Evolutionary conservation across 2,888 invertebrate genomes (phyloP), one percentile per base, ranked within the genome.

Genomic region (Tromatobia lineatoria): DNA sequence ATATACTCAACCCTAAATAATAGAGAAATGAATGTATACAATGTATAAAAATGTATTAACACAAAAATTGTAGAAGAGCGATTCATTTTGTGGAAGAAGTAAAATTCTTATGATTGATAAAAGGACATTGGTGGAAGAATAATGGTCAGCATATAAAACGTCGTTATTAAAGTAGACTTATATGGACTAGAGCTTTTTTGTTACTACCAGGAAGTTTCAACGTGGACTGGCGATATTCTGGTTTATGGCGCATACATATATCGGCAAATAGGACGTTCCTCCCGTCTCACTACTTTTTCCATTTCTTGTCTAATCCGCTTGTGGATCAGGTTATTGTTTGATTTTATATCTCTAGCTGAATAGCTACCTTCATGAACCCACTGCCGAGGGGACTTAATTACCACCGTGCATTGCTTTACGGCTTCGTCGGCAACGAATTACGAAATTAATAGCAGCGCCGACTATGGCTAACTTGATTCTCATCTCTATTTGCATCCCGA

Each of bases 361-460:
- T 70, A 75, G 18, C 25, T 76, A 54, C 82, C 85, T 82, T 82
- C 80, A 85, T 61, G 86, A 80, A 80, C 70, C 50, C 54, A 18
- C 59, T 66, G 25, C 52, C 66, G 29, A 67, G 61, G 64, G 74
- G 11, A 47, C 76, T 83, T 85, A 73, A 85, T 86, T 81, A 78
- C 81, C 80, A 54, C 20, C 4, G 47, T 47, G 57, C 47, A 79
- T 34, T 52, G 69, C 57, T 83, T 75, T 70, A 79, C 57, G 70
- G 59, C 66, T 38, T 18, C 64, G 38, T 75, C 77, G 45, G 45
- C 54, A 75, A 79, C 75, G 57, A 79, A 79, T 79, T 75, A 64
- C 70, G n/a, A 74, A 75, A 83, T 83, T 79, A 83, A 79, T 70
- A 61, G 34, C 59, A 70, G 42, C 52, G 61, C 57, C 47, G 77